Percentiles rank a stretch among this genome's conserved stretches.
Conservation (phyloP, 2,797 vertebrate species). For the Pangasius djambal region DNA sequence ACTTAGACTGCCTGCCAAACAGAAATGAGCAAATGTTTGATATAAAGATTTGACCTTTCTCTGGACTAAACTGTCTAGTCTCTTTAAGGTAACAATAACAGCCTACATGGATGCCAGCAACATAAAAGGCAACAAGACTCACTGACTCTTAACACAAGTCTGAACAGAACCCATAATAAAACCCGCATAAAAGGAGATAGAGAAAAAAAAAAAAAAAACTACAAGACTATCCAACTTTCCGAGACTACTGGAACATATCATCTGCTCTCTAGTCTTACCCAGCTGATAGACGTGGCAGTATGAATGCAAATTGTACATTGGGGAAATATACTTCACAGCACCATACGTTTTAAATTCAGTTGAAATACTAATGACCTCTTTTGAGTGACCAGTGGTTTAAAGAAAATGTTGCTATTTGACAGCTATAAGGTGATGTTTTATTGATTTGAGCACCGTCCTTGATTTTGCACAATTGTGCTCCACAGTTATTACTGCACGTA, state of each 20-base stretch:
- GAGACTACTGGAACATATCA: not conserved
- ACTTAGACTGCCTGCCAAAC: not conserved
- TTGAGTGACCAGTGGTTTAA: not conserved
- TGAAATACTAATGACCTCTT: not conserved
- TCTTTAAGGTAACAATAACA: conserved; percentile 7
- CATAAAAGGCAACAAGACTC: not conserved
- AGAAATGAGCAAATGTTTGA: conserved; percentile 31
- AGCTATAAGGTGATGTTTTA: not conserved
- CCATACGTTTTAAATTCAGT: not conserved
- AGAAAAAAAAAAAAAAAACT: not conserved
- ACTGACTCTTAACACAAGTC: not conserved
- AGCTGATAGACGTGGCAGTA: not conserved
- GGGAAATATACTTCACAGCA: too few species aligned
- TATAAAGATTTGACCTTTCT: conserved; percentile 21
- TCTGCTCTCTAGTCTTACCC: not conserved
- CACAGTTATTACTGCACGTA: not conserved
- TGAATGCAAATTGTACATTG: not conserved
- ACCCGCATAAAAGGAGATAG: not conserved
- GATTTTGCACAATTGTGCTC: not conserved
- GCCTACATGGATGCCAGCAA: conserved; percentile 2
- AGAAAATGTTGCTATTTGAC: not conserved
- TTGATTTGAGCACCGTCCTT: not conserved
- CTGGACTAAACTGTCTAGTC: not conserved
- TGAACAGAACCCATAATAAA: conserved; percentile 18
- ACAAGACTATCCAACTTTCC: not conserved